Base-by-base conservation (phyloP, 2,797 vertebrate genomes). In the Acrossocheilus fasciatus region DNA sequence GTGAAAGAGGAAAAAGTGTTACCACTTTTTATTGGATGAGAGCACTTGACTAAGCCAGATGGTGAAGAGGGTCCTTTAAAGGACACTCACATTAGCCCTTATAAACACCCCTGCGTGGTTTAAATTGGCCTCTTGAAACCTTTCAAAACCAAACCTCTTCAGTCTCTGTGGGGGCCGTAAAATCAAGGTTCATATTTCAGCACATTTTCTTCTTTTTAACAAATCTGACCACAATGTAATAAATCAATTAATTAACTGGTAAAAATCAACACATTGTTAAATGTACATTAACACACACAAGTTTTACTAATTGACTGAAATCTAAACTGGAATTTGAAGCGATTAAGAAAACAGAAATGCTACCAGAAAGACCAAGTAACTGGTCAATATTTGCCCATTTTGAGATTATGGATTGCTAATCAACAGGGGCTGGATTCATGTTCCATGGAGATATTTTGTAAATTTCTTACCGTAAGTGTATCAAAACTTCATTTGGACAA, bases 31-130 rank as follows among this genome's bases (percentile, higher is more conserved):
- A 69, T 81, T 73, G 83, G 85, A 64, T 2, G 89, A 87, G 87
- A 84, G 83, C 90, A 87, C 93, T 93, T 91, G 84, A 92, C 45
- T 73, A 57, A 20, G 50, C 73, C 69, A 41, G 4, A 41, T 14
- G 69, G 74, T 87, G 89, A 79, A 86, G 84, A 87, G 82, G 89
- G 45, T 45, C 39, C 41, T 84, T 84, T 88, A 88, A 85, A 84
- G 72, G 57, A 81, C 82, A 70, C 88, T 92, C 89, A 89, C 91
- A 83, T 84, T 85, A 87, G 54, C 54, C 47, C 79, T 84, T 79
- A 84, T 77, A 84, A 83, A 84, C 73, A 79, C 78, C 68, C 18
- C 64, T 88, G 85, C 4, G 5, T 79, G 72, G 39, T 62, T 80
- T 30, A 84, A 86, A 83, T 68, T 80, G 52, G 74, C 57, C 62